These are phyloP conservation scores for Naso thynnoides DNA, from an alignment of 2,797 vertebrate species.

Conservation along the genomic window DNA sequence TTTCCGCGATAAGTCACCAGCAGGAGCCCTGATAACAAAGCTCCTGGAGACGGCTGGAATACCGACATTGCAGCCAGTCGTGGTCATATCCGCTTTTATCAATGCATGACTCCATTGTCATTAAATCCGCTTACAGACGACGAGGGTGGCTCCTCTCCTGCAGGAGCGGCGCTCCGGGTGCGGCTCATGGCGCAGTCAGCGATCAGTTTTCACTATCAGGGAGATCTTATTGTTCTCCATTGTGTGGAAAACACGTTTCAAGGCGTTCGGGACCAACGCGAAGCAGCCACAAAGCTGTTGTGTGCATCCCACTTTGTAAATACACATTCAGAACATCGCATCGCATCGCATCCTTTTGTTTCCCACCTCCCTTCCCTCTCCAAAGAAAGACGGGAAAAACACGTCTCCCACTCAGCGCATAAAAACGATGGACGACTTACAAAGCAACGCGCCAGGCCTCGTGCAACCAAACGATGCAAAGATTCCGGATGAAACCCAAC, in stretches of 20 bases:
- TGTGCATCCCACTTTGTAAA: background rate
- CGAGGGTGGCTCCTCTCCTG: background rate
- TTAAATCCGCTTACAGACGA: background rate
- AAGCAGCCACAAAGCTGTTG: background rate
- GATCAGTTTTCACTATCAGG: background rate
- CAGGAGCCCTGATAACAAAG: background rate
- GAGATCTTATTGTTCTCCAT: background rate
- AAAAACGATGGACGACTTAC: constrained; percentile 34
- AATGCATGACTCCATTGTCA: background rate
- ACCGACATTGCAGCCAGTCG: background rate
- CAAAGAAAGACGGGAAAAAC: background rate
- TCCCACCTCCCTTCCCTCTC: background rate
- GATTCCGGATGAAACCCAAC: background rate
- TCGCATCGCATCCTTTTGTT: background rate
- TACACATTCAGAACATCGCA: background rate
- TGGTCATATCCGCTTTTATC: too few relatives aligned
- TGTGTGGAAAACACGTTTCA: background rate
- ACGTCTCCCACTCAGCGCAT: background rate
- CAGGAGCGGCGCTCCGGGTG: constrained; percentile 10
- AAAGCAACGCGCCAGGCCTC: background rate
- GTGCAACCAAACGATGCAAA: background rate
- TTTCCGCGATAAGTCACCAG: background rate
- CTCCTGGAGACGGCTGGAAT: background rate
- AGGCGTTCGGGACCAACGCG: background rate
- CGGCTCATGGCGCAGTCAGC: constrained; percentile 1